These are phyloP conservation scores for Gadopsis bispinosus DNA, from an alignment of 2,797 vertebrate genomes.

Conservation along the genomic window DNA sequence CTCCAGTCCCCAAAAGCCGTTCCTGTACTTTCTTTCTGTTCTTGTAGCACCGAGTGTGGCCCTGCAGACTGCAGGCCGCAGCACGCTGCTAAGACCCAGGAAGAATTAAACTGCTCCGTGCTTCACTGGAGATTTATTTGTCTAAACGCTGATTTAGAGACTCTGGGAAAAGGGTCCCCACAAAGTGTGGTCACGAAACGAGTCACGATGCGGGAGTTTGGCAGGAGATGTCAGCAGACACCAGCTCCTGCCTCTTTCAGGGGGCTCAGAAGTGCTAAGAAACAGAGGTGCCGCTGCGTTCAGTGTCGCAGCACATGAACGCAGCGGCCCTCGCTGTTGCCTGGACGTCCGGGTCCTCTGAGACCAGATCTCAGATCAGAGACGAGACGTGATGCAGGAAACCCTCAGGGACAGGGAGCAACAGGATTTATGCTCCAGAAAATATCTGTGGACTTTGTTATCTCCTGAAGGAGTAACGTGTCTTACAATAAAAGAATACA, in stretches of 20 bases:
- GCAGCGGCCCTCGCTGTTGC: neutral
- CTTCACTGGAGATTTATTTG: neutral
- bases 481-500: neutral
- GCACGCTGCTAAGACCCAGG: constrained; percentile 23
- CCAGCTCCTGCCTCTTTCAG: neutral
- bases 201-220: neutral
- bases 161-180: neutral
- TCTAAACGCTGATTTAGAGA: neutral
- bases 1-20: neutral
- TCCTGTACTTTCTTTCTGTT: neutral
- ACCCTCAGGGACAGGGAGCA: neutral
- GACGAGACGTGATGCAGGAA: neutral
- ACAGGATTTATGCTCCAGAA: neutral
- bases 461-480: too few species aligned
- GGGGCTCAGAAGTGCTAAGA: too few species aligned
- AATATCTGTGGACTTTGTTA: neutral
- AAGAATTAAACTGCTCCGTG: neutral
- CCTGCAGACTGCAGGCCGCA: constrained; percentile 9
- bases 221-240: neutral
- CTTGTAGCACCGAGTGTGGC: neutral
- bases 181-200: neutral
- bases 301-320: constrained; percentile 10
- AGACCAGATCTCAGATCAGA: neutral
- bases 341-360: neutral
- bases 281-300: neutral